These are phyloP conservation scores for Betta splendens DNA, from an alignment of 2,797 vertebrate genomes.

Conservation along the genomic window DNA sequence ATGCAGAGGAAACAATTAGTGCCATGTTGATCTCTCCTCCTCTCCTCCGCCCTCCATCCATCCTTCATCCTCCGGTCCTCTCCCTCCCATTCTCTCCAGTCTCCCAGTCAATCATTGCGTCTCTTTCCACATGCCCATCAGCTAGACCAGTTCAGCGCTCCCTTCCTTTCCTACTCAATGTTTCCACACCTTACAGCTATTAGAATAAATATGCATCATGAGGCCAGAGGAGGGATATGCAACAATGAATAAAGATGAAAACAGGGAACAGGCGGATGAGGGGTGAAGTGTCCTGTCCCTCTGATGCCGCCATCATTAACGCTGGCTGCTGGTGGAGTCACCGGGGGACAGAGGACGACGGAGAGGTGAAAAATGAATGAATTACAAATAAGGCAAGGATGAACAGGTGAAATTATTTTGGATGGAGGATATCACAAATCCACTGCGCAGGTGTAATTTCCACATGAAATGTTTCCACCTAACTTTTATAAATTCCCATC, in stretches of 20 bases:
- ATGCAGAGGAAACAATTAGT: slow-evolving; percentile 78
- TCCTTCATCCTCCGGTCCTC: slow-evolving; percentile 44
- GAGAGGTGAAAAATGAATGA: slow-evolving; percentile 32
- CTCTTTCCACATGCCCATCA: slow-evolving; percentile 34
- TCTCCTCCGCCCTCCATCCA: slow-evolving; percentile 55
- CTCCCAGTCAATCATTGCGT: slow-evolving; percentile 51
- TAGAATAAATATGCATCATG: slow-evolving; percentile 62
- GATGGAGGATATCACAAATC: slow-evolving; percentile 3
- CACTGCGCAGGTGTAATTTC: background rate
- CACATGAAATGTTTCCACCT: background rate
- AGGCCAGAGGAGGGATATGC: slow-evolving; percentile 41
- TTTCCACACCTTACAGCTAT: slow-evolving; percentile 44
- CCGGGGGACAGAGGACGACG: slow-evolving; percentile 1
- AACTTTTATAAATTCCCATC: background rate
- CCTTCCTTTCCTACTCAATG: slow-evolving; percentile 9
- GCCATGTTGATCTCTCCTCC: slow-evolving; percentile 71
- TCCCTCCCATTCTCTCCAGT: slow-evolving; percentile 32
- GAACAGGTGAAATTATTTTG: slow-evolving; percentile 47
- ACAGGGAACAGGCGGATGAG: slow-evolving; percentile 36
- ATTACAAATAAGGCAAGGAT: slow-evolving; percentile 30
- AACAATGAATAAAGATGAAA: slow-evolving; percentile 61
- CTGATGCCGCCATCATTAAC: slow-evolving; percentile 47
- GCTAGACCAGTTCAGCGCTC: slow-evolving; percentile 21
- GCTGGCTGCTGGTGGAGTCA: slow-evolving; percentile 22
- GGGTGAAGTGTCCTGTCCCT: slow-evolving; percentile 39